phyloP scores from a whole-genome alignment of 2,888 invertebrate genomes.

The Entomobrya proxima region DNA sequence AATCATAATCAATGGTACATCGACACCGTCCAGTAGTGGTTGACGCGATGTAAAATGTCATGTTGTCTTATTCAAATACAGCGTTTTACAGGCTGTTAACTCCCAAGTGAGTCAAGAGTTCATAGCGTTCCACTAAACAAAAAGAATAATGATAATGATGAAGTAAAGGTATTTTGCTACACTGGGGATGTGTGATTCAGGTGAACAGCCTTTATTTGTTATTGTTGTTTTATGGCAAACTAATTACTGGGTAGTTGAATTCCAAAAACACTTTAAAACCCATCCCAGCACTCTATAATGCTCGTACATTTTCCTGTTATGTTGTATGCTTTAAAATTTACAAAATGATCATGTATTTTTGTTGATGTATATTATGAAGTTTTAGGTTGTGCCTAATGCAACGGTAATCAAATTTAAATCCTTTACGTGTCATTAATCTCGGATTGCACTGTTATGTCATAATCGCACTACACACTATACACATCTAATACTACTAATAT shows the following conservation, averaged over 20 bases:
- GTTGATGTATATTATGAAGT: background rate
- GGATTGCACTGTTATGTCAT: too few species aligned
- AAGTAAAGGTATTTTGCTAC: too few species aligned
- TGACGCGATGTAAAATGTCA: too few species aligned
- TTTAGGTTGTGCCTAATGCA: conserved; percentile 17
- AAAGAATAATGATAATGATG: too few species aligned
- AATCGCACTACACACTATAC: background rate
- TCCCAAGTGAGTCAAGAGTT: too few species aligned
- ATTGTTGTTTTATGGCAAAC: conserved; percentile 15
- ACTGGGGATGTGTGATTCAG: background rate
- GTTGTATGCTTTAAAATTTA: conserved; percentile 32
- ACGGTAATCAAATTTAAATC: background rate
- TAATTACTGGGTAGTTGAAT: background rate
- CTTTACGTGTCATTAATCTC: conserved; percentile 35
- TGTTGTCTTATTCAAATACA: too few species aligned
- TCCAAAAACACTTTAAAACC: background rate
- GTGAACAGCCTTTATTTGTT: conserved; percentile 28
- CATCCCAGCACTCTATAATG: background rate
- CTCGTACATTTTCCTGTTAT: background rate
- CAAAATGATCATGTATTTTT: background rate
- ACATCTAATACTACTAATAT: background rate
- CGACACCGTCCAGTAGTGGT: too few species aligned
- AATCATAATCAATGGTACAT: too few species aligned
- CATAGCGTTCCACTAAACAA: too few species aligned
- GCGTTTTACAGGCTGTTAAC: too few species aligned